Base-by-base conservation (phyloP, 2,888 invertebrate species). In the Luperina testacea region DNA sequence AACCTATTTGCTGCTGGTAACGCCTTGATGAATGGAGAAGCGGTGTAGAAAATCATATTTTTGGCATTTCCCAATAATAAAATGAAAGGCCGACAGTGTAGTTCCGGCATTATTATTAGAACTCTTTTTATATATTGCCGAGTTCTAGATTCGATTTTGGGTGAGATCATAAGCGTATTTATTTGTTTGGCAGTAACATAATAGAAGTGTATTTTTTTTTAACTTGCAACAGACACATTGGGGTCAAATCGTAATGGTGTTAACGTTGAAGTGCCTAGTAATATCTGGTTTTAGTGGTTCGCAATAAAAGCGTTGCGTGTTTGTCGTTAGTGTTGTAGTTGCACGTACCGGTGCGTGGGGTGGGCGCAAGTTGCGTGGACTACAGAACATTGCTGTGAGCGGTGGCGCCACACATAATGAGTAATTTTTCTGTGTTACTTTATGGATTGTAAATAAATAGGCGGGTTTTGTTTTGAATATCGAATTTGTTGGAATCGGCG, bases 121-220 rank as follows among this genome's bases (percentile, higher is more conserved):
- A 68, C 45, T 78, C 78, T 81, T 82, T 51, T 82, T 51, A 77
- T 87, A 74, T 63, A 73, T 83, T 76, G 80, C 77, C 53, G 72
- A 78, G 84, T 82, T 84, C 85, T 75, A 83, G 76, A 85, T 89
- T 80, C 38, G 77, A 85, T 82, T 84, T 78, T 68, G 75, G 69
- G 51, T 87, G 88, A 85, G 82, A 85, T 86, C 88, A 88, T 82
- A 75, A 65, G 76, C 70, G 68, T 82, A 85, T 86, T 87, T 81
- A 81, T 82, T 85, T 85, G 57, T 73, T 81, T 80, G 75, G 51
- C 75, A 83, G 81, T 72, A 82, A 76, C 59, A 78, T 81, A 77
- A 75, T 80, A 84, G 85, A 85, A 75, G 65, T 70, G 57, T 59
- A 3, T 73, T 74, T 80, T 84, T 84, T 85, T 82, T 61, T 45